Evolutionary conservation across 2,797 vertebrate genomes (phyloP), one percentile per base, ranked within the genome.

Genomic region (Crocidura indochinensis): DNA sequence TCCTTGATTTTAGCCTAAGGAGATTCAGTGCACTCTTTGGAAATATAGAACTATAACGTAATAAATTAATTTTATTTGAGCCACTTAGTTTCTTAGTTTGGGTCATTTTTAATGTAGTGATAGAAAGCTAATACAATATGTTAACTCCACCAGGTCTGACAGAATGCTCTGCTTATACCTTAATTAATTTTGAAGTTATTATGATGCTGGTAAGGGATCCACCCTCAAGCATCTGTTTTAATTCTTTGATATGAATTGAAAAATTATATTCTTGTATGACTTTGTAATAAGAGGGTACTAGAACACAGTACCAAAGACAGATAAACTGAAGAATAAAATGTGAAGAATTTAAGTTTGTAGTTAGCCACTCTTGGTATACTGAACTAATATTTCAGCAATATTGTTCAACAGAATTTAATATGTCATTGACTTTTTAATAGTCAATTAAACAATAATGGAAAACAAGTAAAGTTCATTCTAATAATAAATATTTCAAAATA

Each of bases 231-330:
- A 56, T 46, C 9, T 89, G 71, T 65, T 87, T 89, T 65, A 84
- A 84, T 46, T 47, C 20, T 84, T 80, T 82, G 20, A 71, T 74
- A 53, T 24, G 29, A 8, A 69, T 75, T 20, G 27, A 72, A 19
- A 84, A 85, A 74, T 87, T 27, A 67, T 5, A 93, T 77, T 82
- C 31, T 51, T 71, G n/a, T 15, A 15, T 91, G 29, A 76, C 71
- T 24, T 64, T 78, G 47, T 10, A 53, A 24, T 17, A 1, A 49
- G 44, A 17, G 6, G 22, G 24, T 77, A 5, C 53, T 31, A 0
- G 24, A 67, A 83, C 12, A 69, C 26, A 89, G 22, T 31, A 12
- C 3, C 9, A 62, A 46, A 38, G 19, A 87, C 6, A 81, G 14
- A 76, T 27, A 71, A 78, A 24, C 56, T 11, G 6, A 88, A 79